Percentiles rank a stretch among this genome's conserved stretches.
phyloP scores from a whole-genome alignment of 1,140 invertebrate species.

The Euschistus heros region DNA sequence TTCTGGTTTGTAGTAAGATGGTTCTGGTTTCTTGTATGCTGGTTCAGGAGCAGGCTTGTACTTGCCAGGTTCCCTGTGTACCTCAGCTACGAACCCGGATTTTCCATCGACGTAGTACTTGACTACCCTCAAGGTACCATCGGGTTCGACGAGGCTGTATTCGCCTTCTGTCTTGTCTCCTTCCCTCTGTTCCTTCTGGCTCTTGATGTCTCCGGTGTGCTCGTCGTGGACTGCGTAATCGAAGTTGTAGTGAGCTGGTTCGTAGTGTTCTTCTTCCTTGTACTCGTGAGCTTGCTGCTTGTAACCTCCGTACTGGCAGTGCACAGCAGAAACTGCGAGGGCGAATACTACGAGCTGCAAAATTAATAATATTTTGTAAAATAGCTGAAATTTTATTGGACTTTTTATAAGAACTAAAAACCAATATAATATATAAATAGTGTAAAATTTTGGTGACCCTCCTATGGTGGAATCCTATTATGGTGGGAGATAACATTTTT shows the following conservation, averaged over 20 bases:
- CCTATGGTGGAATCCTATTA: no score
- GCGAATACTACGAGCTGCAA: background rate
- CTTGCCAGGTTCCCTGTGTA: background rate
- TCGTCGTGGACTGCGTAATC: constrained; percentile 38
- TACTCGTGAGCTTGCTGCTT: background rate
- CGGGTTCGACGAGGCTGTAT: constrained; percentile 32
- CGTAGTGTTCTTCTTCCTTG: background rate
- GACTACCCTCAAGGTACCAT: constrained; percentile 29
- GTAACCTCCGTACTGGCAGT: background rate
- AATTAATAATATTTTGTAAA: no score
- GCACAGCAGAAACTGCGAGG: background rate
- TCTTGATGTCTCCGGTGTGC: constrained; percentile 46
- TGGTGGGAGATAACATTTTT: no score
- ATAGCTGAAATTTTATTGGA: no score
- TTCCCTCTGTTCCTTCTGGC: constrained; percentile 41
- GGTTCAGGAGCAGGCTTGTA: no score
- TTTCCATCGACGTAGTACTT: constrained; percentile 1
- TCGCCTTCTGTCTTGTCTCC: constrained; percentile 43
- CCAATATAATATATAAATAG: no score
- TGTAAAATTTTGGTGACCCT: no score
- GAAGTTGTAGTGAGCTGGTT: constrained; percentile 31
- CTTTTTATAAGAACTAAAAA: no score
- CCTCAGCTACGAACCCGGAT: background rate
- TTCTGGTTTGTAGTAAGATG: background rate
- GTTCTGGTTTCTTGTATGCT: background rate